Evolutionary conservation across 2,888 invertebrate species (phyloP).

Genomic region (Palloptera scutellata): DNA sequence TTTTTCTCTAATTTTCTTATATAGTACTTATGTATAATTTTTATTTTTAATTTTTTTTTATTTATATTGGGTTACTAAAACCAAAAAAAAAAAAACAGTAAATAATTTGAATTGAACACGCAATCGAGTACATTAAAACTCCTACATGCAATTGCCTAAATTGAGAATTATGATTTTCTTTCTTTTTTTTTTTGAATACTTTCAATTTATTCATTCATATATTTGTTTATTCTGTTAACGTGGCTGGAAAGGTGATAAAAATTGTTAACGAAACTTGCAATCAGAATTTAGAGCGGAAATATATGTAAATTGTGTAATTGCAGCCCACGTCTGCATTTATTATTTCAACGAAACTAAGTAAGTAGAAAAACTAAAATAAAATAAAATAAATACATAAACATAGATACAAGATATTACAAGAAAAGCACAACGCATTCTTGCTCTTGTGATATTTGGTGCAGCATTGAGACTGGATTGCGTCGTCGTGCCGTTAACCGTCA

Average conservation of each 20-base stretch:
- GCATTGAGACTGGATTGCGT: slow-evolving; percentile 12
- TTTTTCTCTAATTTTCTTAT: background rate
- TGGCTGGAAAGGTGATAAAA: slow-evolving; percentile 29
- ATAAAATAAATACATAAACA: slow-evolving; percentile 3
- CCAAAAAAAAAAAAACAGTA: background rate
- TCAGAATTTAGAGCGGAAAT: slow-evolving; percentile 46
- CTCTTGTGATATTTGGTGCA: background rate
- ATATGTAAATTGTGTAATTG: slow-evolving; percentile 42
- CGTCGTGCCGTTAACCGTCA: slow-evolving; percentile 20
- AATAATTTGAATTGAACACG: slow-evolving; percentile 31
- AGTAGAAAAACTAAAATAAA: slow-evolving; percentile 35
- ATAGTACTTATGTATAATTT: background rate
- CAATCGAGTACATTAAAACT: slow-evolving; percentile 24
- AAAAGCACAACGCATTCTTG: background rate
- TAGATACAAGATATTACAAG: background rate
- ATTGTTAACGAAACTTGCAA: slow-evolving; percentile 9
- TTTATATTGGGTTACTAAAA: background rate
- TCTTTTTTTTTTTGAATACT: slow-evolving; percentile 6
- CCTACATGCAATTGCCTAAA: slow-evolving; percentile 15
- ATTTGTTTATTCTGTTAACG: background rate
- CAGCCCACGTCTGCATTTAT: slow-evolving; percentile 37
- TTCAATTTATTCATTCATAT: slow-evolving; percentile 6
- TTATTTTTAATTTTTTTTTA: too few relatives aligned
- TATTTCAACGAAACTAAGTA: slow-evolving; percentile 25
- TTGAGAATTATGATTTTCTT: background rate